Evolutionary conservation across 1,140 invertebrate species (phyloP).

Genomic region (Meteorus sp.): DNA sequence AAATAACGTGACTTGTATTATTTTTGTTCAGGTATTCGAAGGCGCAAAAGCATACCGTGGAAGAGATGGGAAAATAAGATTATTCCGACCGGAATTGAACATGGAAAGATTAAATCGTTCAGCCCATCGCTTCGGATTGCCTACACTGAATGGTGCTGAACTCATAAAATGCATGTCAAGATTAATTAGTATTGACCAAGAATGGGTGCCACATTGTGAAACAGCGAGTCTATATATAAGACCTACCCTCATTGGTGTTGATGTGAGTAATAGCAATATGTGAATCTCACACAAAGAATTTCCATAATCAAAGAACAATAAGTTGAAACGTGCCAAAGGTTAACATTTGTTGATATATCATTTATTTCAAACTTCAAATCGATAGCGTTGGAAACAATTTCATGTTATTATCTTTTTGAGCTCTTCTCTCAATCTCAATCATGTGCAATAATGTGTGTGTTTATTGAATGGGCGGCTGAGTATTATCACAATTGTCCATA

Average conservation of each 20-base stretch:
- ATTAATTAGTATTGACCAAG: constrained; percentile 88
- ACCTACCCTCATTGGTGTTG: constrained; percentile 95
- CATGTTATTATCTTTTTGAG: no score
- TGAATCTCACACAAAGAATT: background rate
- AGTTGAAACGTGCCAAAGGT: constrained; percentile 14
- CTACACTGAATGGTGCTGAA: constrained; percentile 87
- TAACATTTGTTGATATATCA: constrained; percentile 7
- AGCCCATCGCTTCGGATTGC: constrained; percentile 82
- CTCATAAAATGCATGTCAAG: constrained; percentile 85
- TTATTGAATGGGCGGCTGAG: no score
- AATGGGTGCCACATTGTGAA: constrained; percentile 94
- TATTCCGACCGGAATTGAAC: constrained; percentile 95
- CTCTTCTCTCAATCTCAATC: no score
- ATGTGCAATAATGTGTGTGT: no score
- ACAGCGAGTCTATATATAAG: constrained; percentile 92
- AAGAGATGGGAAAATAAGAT: constrained; percentile 86
- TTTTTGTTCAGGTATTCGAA: constrained; percentile 86
- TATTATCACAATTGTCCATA: no score
- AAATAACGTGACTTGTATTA: constrained; percentile 5
- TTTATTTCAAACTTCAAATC: no score
- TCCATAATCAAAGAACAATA: constrained; percentile 22
- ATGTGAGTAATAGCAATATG: constrained; percentile 69
- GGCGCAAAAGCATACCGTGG: constrained; percentile 97
- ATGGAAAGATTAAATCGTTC: constrained; percentile 90
- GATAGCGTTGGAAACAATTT: no score